Evolutionary conservation across 2,797 vertebrate genomes (phyloP).

Genomic region (Typhlichthys subterraneus): DNA sequence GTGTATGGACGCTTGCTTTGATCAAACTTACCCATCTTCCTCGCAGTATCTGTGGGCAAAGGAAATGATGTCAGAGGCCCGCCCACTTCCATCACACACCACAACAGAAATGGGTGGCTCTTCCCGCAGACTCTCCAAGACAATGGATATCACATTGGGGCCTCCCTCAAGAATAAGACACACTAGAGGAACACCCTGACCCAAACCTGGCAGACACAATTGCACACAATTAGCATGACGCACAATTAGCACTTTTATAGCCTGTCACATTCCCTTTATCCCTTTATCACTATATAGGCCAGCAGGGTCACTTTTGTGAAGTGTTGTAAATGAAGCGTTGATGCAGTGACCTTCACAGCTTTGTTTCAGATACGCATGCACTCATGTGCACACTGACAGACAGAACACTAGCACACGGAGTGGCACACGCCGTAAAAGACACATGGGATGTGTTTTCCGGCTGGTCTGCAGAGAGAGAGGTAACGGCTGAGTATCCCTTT

Average conservation of each 20-base stretch:
- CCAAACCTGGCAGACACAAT: slow-evolving; percentile 79
- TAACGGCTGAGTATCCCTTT: slow-evolving; percentile 93
- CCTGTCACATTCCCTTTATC: too few relatives aligned
- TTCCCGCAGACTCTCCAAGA: slow-evolving; percentile 89
- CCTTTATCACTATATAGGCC: too few relatives aligned
- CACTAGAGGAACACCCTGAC: slow-evolving; percentile 93
- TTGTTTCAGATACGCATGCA: background rate
- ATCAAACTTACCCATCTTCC: slow-evolving; percentile 85
- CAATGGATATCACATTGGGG: slow-evolving; percentile 91
- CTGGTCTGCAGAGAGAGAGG: slow-evolving; percentile 67
- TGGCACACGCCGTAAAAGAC: background rate
- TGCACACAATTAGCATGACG: background rate
- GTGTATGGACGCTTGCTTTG: background rate
- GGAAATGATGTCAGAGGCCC: slow-evolving; percentile 91
- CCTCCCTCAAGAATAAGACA: slow-evolving; percentile 94
- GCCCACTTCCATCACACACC: slow-evolving; percentile 92
- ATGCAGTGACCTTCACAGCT: too few relatives aligned
- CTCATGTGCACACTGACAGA: background rate
- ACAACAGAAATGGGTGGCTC: slow-evolving; percentile 93
- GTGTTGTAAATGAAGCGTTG: too few relatives aligned
- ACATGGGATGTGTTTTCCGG: background rate
- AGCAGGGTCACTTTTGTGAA: too few relatives aligned
- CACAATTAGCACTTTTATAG: background rate
- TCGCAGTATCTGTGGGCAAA: slow-evolving; percentile 93
- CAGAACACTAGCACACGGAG: background rate